A percentile compares a stretch with the other conserved stretches of the same genome.
Conservation (phyloP, 2,113 vertebrate genomes). For the Catagonus wagneri region DNA sequence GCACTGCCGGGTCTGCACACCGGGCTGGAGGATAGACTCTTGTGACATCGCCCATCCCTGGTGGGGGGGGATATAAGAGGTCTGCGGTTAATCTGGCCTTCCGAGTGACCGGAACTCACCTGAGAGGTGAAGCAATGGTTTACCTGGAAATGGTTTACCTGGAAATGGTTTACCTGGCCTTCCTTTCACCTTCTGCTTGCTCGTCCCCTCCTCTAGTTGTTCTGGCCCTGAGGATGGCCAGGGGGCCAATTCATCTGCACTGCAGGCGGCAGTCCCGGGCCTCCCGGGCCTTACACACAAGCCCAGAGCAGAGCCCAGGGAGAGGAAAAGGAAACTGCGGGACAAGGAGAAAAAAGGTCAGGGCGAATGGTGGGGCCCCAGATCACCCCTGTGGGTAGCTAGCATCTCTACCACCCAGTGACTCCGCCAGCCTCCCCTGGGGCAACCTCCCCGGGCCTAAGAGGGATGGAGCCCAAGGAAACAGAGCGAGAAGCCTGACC, state of each 20-base stretch:
- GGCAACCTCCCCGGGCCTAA: not conserved
- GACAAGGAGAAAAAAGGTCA: not conserved
- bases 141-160: accelerated
- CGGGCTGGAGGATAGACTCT: not conserved
- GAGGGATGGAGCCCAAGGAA: too few relatives aligned
- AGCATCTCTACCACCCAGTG: not conserved
- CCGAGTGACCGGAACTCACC: not conserved
- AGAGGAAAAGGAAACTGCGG: too few relatives aligned
- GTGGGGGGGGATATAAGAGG: accelerated
- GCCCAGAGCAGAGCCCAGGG: not conserved
- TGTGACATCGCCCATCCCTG: not conserved
- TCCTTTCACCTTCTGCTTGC: too few relatives aligned
- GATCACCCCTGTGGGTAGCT: not conserved
- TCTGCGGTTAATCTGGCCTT: not conserved
- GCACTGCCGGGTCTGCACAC: not conserved
- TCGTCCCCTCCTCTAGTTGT: not conserved
- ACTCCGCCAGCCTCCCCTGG: not conserved
- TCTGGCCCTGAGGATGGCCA: not conserved
- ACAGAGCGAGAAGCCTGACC: not conserved
- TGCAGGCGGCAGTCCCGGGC: not conserved
- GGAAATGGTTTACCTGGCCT: accelerated
- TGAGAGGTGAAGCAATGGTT: not conserved
- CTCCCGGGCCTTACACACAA: not conserved
- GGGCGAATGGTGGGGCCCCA: accelerated
- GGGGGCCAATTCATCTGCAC: not conserved